Conservation (phyloP, 2,797 vertebrate genomes). For the Spinus olivaceus region DNA sequence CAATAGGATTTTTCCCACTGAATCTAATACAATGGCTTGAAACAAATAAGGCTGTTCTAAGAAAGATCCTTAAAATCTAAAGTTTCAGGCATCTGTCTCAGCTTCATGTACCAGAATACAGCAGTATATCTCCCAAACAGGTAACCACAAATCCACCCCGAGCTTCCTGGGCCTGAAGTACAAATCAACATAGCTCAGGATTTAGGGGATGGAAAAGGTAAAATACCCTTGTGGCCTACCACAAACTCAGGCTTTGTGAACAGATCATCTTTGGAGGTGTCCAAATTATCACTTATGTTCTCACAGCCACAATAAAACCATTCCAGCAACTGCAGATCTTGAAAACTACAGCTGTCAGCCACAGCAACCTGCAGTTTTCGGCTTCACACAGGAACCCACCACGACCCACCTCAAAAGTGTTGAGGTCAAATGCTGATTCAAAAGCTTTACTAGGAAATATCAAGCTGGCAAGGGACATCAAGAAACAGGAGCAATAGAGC, state of each 20-base stretch:
- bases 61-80: not conserved
- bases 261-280: not conserved
- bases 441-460: not conserved
- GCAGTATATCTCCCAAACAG: not conserved
- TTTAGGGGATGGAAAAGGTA: not conserved
- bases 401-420: not conserved
- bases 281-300: not conserved
- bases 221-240: rapidly evolving
- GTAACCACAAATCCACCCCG: not conserved
- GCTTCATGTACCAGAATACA: not conserved
- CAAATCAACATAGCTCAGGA: not conserved
- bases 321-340: not conserved
- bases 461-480: not conserved
- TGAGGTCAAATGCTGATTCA: not conserved
- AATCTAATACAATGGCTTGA: not conserved
- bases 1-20: not conserved
- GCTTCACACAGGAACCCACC: not conserved
- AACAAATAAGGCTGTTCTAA: not conserved
- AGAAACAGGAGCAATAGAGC: not conserved
- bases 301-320: not conserved
- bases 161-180: not conserved
- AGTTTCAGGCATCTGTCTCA: not conserved
- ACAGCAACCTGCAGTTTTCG: not conserved
- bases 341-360: not conserved
- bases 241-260: not conserved